phyloP scores from a whole-genome alignment of 2,888 invertebrate species.

The Leucoma salicis region DNA sequence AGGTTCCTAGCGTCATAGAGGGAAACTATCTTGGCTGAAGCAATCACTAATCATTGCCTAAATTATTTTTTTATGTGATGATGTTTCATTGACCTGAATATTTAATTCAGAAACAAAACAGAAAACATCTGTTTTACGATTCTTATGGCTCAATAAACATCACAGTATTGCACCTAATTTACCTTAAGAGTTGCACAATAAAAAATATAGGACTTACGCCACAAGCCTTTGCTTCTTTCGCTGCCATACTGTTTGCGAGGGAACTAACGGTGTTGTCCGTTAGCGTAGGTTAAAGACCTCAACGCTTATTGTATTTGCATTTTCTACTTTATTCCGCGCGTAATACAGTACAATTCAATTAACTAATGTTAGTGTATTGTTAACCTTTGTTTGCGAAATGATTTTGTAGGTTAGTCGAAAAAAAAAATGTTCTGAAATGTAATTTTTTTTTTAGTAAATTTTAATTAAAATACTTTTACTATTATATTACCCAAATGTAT shows the following conservation, averaged over 20 bases:
- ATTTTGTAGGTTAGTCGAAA: constrained; percentile 20
- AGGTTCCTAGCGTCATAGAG: no score
- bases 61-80: no score
- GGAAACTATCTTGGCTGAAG: no score
- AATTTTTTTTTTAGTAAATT: constrained; percentile 1
- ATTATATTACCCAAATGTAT: neutral
- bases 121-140: neutral
- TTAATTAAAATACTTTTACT: constrained; percentile 1
- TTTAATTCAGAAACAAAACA: neutral
- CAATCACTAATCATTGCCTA: neutral
- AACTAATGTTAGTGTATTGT: constrained; percentile 15
- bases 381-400: constrained; percentile 36
- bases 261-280: constrained; percentile 53
- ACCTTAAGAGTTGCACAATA: constrained; percentile 14
- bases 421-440: constrained; percentile 8
- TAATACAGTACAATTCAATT: constrained; percentile 27
- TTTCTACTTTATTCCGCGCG: constrained; percentile 14
- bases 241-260: constrained; percentile 54
- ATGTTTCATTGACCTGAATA: neutral
- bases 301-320: constrained; percentile 22
- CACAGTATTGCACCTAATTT: constrained; percentile 10
- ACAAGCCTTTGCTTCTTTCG: constrained; percentile 29
- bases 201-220: constrained; percentile 35
- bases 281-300: constrained; percentile 49
- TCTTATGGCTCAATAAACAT: constrained; percentile 3